These are phyloP conservation scores for Eudasyphora cyanicolor DNA, from an alignment of 2,888 invertebrate species.

Conservation along the genomic window DNA sequence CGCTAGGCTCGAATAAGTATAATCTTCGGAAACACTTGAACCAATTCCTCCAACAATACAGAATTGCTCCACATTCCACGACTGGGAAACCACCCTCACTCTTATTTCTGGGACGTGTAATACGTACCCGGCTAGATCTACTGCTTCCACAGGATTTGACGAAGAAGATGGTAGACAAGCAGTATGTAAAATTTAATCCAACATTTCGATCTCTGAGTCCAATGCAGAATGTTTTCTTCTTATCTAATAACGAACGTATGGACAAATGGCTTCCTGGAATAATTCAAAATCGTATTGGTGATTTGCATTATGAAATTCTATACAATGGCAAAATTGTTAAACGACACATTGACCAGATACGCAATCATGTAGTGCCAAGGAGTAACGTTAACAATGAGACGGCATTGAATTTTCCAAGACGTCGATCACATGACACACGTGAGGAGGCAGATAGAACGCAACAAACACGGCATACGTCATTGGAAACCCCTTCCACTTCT, in stretches of 20 bases:
- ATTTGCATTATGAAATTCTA: slow-evolving; percentile 18
- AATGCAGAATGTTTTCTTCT: slow-evolving; percentile 31
- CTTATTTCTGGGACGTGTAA: no score
- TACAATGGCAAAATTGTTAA: slow-evolving; percentile 19
- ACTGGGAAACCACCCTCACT: slow-evolving; percentile 19
- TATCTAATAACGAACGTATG: background rate
- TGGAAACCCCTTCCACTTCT: no score
- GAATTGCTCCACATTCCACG: slow-evolving; percentile 40
- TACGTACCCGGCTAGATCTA: slow-evolving; percentile 4
- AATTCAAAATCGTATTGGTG: slow-evolving; percentile 6
- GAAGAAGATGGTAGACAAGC: background rate
- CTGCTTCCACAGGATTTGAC: slow-evolving; percentile 12
- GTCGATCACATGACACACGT: no score
- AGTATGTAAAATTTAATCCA: background rate
- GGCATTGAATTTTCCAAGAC: no score
- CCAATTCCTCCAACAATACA: slow-evolving; percentile 20
- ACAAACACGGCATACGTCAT: no score
- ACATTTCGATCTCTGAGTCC: background rate
- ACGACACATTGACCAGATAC: slow-evolving; percentile 26
- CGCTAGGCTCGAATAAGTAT: background rate
- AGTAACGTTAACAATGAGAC: no score
- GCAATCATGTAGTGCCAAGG: background rate
- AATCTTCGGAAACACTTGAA: slow-evolving; percentile 29
- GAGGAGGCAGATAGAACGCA: no score
- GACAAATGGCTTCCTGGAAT: slow-evolving; percentile 37